Evolutionary conservation across 2,797 vertebrate genomes (phyloP), one percentile per base, ranked within the genome.

Genomic region (Chelmon rostratus): DNA sequence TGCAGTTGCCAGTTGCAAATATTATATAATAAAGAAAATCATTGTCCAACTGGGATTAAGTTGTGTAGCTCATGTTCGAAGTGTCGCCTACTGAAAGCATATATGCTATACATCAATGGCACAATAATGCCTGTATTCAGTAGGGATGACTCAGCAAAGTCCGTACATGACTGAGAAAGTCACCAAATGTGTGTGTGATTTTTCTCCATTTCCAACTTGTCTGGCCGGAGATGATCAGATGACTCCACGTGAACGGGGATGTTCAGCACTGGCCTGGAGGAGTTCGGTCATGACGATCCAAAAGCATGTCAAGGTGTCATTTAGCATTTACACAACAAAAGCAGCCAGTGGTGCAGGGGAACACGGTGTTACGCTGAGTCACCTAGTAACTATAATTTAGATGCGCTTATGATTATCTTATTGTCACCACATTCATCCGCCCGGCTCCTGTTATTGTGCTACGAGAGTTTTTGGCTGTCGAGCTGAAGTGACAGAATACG

Each of bases 401-500:
- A 42, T 31, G 5, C 56, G 50, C 37, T 63, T 6, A 46, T 58
- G 31, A 76, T 61, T 66, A 56, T 44, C 54, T 68, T 25, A 50
- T 61, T 58, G 44, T 54, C 74, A 56, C 68, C 63, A 47, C 68
- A 69, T 67, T 31, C 35, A 31, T 58, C 44, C 63, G 37, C 58
- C 37, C 10, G 4, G 40, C 28, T 40, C 28, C 67, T 79, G 63
- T 79, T 68, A 62, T 68, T 74, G 40, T 46, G 62, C 69, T 73
- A 61, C 72, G 58, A 75, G 8, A 77, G 19, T 37, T 18, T 68
- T 81, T 73, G 67, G 69, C 66, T 83, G 75, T 31, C 57, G 69
- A 52, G 28, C 54, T 59, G 35, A 63, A 54, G 73, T 46, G 76
- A 47, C 66, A 46, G 68, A 68, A 21, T 25, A 21, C 54, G 52